Base-by-base conservation (phyloP, 1,140 invertebrate species). In the Platorchestia sp. region DNA sequence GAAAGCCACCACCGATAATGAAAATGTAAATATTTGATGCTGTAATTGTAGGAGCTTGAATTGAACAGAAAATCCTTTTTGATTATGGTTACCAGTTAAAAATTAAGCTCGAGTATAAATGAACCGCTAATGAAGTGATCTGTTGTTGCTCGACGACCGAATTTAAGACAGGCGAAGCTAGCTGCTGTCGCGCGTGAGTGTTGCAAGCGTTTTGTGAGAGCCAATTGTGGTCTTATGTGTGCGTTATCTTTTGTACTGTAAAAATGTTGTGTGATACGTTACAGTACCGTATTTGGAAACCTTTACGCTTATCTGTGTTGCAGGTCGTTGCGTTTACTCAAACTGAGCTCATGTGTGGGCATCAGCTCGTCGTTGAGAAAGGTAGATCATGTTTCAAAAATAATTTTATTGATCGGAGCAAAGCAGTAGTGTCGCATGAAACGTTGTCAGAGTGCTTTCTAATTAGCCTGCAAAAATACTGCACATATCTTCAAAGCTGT, bases 401-500 rank as follows among this genome's bases (percentile, higher is more conserved):
- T 7, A 6, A 51, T 51, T 51, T 51, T 27, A 27, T 75, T 22
- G 59, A 75, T 75, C 59, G 36, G 47, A 22, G 59, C 59, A 36
- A 10, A 75, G 27, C 1, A 75, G 14, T 22, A 75, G 36, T 36
- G 19, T 75, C 27, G 59, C 36, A 36, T 75, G 59, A 22, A 75
- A 36, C 10, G 59, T 27, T 51, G 7, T 10, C 47, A 22, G 59
- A 1, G 36, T 75, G 59, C 27, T 22, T 75, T 75, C 36, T 14
- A 75, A 75, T 75, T 75, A 75, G 59, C 27, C 27, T 75, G 27
- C 7, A 19, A 75, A 75, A 14, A 75, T 75, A 36, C 59, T 89
- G 87, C 87, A 89, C 87, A 89, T 89, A 89, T 89, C 87, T 0
- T 89, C 14, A 36, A 44, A 42, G 87, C 27, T 89, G 87, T 89